phyloP scores from a whole-genome alignment of 2,113 vertebrate species.

The Empidonax traillii region DNA sequence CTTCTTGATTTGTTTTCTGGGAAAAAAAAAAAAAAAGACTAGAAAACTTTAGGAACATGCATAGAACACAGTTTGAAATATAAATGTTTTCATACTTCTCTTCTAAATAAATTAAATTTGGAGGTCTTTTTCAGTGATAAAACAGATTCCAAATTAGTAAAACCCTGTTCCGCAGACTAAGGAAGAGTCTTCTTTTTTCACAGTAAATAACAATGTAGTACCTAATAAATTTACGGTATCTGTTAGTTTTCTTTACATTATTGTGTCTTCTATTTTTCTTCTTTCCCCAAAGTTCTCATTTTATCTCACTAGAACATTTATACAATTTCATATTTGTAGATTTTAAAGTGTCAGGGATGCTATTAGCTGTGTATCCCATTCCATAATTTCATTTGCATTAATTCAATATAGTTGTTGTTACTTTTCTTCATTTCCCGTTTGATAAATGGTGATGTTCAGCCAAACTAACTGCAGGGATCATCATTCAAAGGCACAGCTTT shows the following conservation, averaged over 20 bases:
- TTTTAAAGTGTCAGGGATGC: background rate
- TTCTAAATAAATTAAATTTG: background rate
- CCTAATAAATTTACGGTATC: background rate
- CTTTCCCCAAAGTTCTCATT: background rate
- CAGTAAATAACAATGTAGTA: background rate
- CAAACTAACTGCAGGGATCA: background rate
- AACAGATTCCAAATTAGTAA: background rate
- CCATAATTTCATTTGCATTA: background rate
- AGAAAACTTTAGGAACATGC: background rate
- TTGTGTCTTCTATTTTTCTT: background rate
- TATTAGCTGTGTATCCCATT: background rate
- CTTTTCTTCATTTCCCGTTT: conserved; percentile 12
- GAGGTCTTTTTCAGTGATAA: background rate
- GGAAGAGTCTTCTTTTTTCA: background rate
- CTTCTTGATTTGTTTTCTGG: background rate
- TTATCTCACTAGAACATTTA: background rate
- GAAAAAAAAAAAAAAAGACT: background rate
- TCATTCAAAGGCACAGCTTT: conserved; percentile 6
- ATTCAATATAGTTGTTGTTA: conserved; percentile 4
- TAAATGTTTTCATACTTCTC: background rate
- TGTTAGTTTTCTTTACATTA: background rate
- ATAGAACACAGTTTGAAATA: background rate
- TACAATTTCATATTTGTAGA: background rate
- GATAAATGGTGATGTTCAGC: conserved; percentile 19
- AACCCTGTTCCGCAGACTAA: background rate